A percentile compares a stretch with the other conserved stretches of the same genome.
Evolutionary conservation across 2,797 vertebrate species (phyloP).

Genomic region (Lagorchestes hirsutus): DNA sequence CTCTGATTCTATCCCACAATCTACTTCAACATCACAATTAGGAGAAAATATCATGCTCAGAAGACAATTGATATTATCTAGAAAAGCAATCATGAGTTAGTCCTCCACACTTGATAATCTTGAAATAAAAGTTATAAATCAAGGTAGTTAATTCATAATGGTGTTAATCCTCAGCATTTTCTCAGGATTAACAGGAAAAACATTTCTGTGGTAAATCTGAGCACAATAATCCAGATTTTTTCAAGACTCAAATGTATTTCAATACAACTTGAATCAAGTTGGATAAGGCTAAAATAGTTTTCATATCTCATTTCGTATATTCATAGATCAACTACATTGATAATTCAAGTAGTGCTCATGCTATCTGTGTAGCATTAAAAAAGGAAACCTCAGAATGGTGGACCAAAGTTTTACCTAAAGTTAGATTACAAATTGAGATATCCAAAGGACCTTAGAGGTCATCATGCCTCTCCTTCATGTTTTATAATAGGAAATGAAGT

Average conservation of each 20-base stretch:
- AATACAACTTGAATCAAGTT: background rate
- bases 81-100: background rate
- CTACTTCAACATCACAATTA: background rate
- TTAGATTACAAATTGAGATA: background rate
- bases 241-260: background rate
- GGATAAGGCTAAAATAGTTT: background rate
- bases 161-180: background rate
- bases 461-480: background rate
- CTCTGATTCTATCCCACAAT: background rate
- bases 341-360: background rate
- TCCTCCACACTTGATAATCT: background rate
- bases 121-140: background rate
- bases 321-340: background rate
- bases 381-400: background rate
- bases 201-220: background rate
- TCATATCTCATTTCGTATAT: too few species aligned
- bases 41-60: background rate
- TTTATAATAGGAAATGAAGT: background rate
- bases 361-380: background rate
- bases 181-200: background rate
- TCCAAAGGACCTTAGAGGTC: background rate
- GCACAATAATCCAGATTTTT: background rate
- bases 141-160: background rate
- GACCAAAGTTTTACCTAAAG: background rate
- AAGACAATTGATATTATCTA: background rate